phyloP scores from a whole-genome alignment of 2,888 invertebrate genomes.

The Thalpophila matura region DNA sequence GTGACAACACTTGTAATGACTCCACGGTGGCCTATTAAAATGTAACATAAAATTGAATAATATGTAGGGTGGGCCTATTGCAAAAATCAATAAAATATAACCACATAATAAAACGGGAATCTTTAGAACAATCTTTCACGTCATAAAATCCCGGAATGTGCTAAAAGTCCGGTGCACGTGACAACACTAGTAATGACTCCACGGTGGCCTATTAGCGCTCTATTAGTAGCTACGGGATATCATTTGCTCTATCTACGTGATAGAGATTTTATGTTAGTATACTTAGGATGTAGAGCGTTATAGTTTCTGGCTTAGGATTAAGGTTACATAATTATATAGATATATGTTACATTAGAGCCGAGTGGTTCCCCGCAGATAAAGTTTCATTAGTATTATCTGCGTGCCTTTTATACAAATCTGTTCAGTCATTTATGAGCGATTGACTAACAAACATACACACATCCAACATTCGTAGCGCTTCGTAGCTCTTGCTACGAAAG shows the following conservation, averaged over 20 bases:
- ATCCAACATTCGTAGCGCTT: no score
- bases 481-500: no score
- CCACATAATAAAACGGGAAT: neutral
- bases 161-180: slow-evolving; percentile 11
- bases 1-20: slow-evolving; percentile 50
- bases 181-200: slow-evolving; percentile 53
- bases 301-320: slow-evolving; percentile 6
- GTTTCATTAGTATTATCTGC: neutral
- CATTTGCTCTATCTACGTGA: slow-evolving; percentile 31
- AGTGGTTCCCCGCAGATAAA: neutral
- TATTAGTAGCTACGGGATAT: slow-evolving; percentile 42
- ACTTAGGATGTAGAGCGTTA: slow-evolving; percentile 1
- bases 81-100: no score
- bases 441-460: no score
- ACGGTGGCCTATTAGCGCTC: slow-evolving; percentile 52
- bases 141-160: slow-evolving; percentile 18
- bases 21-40: slow-evolving; percentile 55
- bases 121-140: neutral
- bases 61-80: no score
- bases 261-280: slow-evolving; percentile 39
- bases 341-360: neutral
- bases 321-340: no score
- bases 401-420: no score
- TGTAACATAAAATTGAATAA: no score
- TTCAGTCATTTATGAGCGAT: no score